Evolutionary conservation across 2,888 invertebrate species (phyloP).

Genomic region (Apocheima hispidaria): DNA sequence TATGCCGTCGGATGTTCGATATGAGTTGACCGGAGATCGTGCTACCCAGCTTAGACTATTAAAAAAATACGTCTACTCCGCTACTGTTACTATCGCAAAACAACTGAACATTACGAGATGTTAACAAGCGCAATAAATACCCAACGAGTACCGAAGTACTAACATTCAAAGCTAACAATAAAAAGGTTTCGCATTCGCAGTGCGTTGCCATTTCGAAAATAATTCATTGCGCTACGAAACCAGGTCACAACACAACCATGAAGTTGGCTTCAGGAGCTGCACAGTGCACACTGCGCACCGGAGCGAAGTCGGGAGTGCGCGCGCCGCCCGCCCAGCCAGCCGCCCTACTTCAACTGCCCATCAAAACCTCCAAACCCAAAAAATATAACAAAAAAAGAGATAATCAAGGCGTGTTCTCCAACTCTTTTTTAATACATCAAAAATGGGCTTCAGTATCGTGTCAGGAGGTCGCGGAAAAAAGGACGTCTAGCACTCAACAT

Average conservation of each 20-base stretch:
- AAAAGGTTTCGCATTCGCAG: slow-evolving; percentile 60
- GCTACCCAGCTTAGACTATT: neutral
- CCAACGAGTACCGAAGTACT: neutral
- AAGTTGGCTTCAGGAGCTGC: slow-evolving; percentile 44
- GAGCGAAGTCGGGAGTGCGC: slow-evolving; percentile 62
- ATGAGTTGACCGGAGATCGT: too few relatives aligned
- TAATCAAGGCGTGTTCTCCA: slow-evolving; percentile 13
- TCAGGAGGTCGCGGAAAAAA: slow-evolving; percentile 2
- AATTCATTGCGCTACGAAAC: slow-evolving; percentile 72
- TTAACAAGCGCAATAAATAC: slow-evolving; percentile 11
- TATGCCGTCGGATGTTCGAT: too few relatives aligned
- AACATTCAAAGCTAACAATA: slow-evolving; percentile 38
- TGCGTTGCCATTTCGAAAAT: slow-evolving; percentile 81
- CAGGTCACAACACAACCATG: slow-evolving; percentile 65
- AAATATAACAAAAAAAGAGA: slow-evolving; percentile 44
- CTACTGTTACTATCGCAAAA: too few relatives aligned
- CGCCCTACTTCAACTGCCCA: slow-evolving; percentile 54
- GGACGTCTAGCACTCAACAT: slow-evolving; percentile 46
- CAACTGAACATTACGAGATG: neutral
- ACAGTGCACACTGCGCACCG: slow-evolving; percentile 19
- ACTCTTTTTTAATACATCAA: slow-evolving; percentile 18
- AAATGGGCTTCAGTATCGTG: slow-evolving; percentile 22
- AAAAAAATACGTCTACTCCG: neutral
- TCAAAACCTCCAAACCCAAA: slow-evolving; percentile 52
- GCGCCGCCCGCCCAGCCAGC: slow-evolving; percentile 52